Evolutionary conservation across 1,140 invertebrate species (phyloP), one percentile per base, ranked within the genome.

Genomic region (Druon quercuslanigerum): DNA sequence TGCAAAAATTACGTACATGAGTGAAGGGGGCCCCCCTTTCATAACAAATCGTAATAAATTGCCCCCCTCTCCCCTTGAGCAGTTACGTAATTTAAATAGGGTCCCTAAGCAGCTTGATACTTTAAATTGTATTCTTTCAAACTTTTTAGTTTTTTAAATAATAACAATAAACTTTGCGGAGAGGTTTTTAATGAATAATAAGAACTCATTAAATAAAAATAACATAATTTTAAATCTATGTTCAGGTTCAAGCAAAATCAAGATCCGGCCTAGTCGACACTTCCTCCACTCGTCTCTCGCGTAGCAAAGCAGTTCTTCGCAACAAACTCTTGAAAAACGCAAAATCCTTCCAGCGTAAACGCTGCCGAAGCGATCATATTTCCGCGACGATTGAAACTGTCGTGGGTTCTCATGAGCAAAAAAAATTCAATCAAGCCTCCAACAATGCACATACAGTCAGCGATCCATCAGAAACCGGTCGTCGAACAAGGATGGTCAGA

Each of bases 261-360:
- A 83, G 86, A 20, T 81, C 81, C 14, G 85, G 79, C 11, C 79
- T 86, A 50, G 82, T 84, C 12, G 87, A 88, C 11, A 86, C 70
- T 60, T 77, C 84, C 11, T 84, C 83, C 16, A 86, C 78, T 9
- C 83, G 83, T 20, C 81, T 89, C 16, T 83, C 88, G 6, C 82
- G 84, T 7, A 90, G 86, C 57, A 91, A 91, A 66, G 86, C 87
- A 0, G 88, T 80, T 3, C 73, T 90, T 8, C 87, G 87, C 51
- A 91, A 91, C 60, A 88, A 91, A 57, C 57, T 91, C 46, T 72
- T 91, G 74, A 90, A 91, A 72, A 90, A 91, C 56, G 90, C 90
- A 40, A 91, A 91, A 56, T 90, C 86, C 54, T 85, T 88, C 25
- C 89, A 90, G 20, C 86, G 88, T 1, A 90, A 91, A 50, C 85